Percentiles rank a stretch among this genome's conserved stretches.
phyloP scores from a whole-genome alignment of 1,140 invertebrate species.

The Babylonia areolata region DNA sequence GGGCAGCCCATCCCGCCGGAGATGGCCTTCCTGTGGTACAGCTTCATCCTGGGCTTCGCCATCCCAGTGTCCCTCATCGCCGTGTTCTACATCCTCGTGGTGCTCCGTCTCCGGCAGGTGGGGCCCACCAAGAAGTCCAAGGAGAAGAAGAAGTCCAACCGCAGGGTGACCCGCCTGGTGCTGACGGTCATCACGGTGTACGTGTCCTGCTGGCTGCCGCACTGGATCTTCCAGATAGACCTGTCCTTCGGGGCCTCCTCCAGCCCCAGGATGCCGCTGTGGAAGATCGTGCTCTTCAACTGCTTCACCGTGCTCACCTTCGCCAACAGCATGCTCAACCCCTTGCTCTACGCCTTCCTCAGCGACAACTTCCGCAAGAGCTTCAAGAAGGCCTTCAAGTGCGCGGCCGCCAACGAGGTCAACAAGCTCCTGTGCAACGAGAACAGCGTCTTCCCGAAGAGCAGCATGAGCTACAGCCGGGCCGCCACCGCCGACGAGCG shows the following conservation, averaged over 20 bases:
- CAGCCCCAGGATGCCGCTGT: constrained; percentile 13
- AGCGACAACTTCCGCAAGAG: constrained; percentile 86
- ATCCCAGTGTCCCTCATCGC: constrained; percentile 94
- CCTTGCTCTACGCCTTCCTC: constrained; percentile 88
- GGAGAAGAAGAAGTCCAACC: constrained; percentile 93
- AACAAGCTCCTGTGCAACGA: constrained; percentile 83
- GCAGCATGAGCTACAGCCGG: constrained; percentile 38
- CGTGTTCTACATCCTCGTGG: constrained; percentile 96
- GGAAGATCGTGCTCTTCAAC: constrained; percentile 67
- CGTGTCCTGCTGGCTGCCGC: constrained; percentile 96
- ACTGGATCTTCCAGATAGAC: constrained; percentile 88
- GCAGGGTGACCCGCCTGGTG: constrained; percentile 96
- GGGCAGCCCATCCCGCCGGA: constrained; percentile 68
- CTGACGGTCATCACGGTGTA: constrained; percentile 97
- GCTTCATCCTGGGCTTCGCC: constrained; percentile 93
- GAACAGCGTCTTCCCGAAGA: constrained; percentile 89
- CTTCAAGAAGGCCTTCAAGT: constrained; percentile 85
- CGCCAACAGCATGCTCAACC: constrained; percentile 84
- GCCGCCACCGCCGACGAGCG: constrained; percentile 43
- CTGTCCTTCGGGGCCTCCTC: constrained; percentile 51
- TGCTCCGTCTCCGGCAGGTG: constrained; percentile 84
- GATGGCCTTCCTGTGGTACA: constrained; percentile 81
- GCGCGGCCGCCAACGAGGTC: constrained; percentile 62
- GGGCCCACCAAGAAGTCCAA: constrained; percentile 83
- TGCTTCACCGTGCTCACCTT: constrained; percentile 70